A percentile compares a stretch with the other conserved stretches of the same genome.
These are phyloP conservation scores for Calameuta idolon DNA, from an alignment of 2,888 invertebrate genomes.

Conservation along the genomic window DNA sequence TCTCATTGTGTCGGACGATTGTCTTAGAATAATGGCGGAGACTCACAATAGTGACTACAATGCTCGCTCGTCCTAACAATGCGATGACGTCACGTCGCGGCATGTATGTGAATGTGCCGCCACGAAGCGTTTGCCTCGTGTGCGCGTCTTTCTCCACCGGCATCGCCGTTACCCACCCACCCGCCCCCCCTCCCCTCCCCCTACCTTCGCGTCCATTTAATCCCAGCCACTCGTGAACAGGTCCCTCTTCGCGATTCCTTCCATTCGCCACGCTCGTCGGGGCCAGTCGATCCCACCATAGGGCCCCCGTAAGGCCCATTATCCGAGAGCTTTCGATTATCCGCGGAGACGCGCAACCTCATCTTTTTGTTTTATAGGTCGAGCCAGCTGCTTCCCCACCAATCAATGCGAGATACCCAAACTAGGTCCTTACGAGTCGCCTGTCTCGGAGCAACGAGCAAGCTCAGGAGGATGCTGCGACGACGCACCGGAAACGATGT, in stretches of 20 bases:
- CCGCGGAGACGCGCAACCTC: too few species aligned
- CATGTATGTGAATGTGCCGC: slow-evolving; percentile 62
- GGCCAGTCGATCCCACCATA: background rate
- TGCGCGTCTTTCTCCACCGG: slow-evolving; percentile 16
- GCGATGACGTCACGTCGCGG: slow-evolving; percentile 64
- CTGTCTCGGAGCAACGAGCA: too few species aligned
- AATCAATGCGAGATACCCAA: too few species aligned
- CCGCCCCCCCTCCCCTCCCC: background rate
- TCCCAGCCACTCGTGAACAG: background rate
- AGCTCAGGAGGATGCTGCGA: too few species aligned
- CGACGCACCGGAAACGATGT: too few species aligned
- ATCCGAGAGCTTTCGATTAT: background rate
- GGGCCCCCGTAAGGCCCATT: too few species aligned
- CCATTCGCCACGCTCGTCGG: background rate
- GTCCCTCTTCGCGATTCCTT: slow-evolving; percentile 12
- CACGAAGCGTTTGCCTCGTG: slow-evolving; percentile 53
- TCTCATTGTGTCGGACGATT: slow-evolving; percentile 68
- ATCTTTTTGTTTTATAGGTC: too few species aligned
- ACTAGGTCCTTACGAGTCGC: too few species aligned
- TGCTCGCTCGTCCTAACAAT: slow-evolving; percentile 68
- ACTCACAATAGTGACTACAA: slow-evolving; percentile 68
- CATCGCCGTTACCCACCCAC: too few species aligned
- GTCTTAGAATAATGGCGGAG: slow-evolving; percentile 68
- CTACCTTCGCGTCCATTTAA: slow-evolving; percentile 21
- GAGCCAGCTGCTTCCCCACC: too few species aligned